These are phyloP conservation scores for Clarias fuscus DNA, from an alignment of 2,797 vertebrate genomes.

Conservation along the genomic window DNA sequence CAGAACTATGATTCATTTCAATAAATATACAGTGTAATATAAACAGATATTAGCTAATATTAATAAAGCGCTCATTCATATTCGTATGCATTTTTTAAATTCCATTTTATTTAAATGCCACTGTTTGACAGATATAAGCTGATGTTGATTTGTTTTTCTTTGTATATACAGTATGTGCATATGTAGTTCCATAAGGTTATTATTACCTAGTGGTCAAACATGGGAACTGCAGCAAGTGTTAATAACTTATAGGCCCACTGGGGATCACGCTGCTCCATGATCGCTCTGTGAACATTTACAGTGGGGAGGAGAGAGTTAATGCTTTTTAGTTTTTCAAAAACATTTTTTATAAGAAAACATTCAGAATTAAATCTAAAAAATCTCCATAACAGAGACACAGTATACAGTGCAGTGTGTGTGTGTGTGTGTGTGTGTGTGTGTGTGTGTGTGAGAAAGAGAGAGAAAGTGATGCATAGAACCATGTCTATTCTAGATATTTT, in stretches of 20 bases:
- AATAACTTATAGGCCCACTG: not conserved
- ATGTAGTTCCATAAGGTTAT: not conserved
- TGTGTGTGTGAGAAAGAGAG: not conserved
- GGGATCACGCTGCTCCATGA: too few species aligned
- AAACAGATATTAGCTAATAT: not conserved
- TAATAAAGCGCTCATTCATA: not conserved
- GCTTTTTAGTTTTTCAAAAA: not conserved
- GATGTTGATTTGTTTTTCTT: not conserved
- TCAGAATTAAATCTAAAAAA: not conserved
- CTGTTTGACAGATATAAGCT: not conserved
- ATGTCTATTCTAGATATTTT: not conserved
- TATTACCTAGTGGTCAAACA: not conserved
- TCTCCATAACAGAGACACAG: not conserved
- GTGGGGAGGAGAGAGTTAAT: not conserved
- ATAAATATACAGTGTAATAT: not conserved
- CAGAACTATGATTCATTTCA: not conserved
- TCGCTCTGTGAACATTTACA: not conserved
- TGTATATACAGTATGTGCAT: not conserved
- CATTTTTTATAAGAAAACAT: not conserved
- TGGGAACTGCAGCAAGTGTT: not conserved
- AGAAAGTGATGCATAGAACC: not conserved
- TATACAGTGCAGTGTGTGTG: not conserved
- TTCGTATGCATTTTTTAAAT: not conserved
- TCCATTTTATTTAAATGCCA: not conserved
- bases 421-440: not conserved